A percentile compares a stretch with the other conserved stretches of the same genome.
These are phyloP conservation scores for Mythimna vitellina DNA, from an alignment of 2,888 invertebrate species.

Conservation along the genomic window DNA sequence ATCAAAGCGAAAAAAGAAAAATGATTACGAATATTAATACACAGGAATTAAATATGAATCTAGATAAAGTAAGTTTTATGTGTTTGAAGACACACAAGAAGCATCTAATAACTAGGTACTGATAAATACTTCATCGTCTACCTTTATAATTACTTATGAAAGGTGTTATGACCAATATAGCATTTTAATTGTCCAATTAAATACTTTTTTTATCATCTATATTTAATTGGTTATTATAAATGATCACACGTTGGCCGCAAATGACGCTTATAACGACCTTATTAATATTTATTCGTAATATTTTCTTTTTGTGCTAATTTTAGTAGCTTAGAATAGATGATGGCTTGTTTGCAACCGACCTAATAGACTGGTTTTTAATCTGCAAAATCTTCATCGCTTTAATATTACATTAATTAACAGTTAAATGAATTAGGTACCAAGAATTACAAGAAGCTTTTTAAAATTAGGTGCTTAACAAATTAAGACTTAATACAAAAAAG, in stretches of 20 bases:
- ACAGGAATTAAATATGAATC: conserved; percentile 30
- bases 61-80: conserved; percentile 31
- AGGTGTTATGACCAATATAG: conserved; percentile 58
- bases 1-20: conserved; percentile 22
- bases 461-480: too few relatives aligned
- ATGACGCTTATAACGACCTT: conserved; percentile 45
- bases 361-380: conserved; percentile 19
- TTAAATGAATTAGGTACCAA: neutral
- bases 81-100: conserved; percentile 11
- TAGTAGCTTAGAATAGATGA: conserved; percentile 7
- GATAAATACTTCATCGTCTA: conserved; percentile 33
- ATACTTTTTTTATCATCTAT: conserved; percentile 47
- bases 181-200: conserved; percentile 57
- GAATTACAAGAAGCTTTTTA: neutral
- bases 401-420: neutral
- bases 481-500: too few relatives aligned
- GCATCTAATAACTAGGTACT: conserved; percentile 31
- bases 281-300: conserved; percentile 49
- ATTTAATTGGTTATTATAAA: conserved; percentile 58
- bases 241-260: conserved; percentile 54
- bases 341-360: neutral
- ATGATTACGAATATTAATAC: conserved; percentile 14
- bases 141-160: conserved; percentile 53
- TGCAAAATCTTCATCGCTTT: conserved; percentile 1
- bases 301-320: conserved; percentile 24